Evolutionary conservation across 2,797 vertebrate species (phyloP).

Genomic region (Synanceia verrucosa): DNA sequence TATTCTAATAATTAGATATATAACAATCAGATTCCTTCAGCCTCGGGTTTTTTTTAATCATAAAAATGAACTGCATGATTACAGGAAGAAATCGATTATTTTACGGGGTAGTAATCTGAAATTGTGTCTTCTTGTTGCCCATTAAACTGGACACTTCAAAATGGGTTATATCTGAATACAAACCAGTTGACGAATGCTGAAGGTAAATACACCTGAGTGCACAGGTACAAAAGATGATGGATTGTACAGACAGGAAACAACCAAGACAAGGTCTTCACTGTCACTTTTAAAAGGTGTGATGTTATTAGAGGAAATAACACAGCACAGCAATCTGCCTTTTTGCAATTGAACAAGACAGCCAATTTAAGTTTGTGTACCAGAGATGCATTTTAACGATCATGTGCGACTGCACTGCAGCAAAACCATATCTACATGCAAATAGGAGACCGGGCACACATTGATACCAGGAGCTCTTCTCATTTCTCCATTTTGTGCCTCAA

Average conservation of each 20-base stretch:
- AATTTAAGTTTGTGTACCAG: slow-evolving; percentile 19
- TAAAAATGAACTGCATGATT: not conserved
- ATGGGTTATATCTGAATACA: not conserved
- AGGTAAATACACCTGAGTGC: slow-evolving; percentile 7
- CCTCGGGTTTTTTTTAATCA: not conserved
- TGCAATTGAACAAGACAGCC: slow-evolving; percentile 22
- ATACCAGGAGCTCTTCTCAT: not conserved
- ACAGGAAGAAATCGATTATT: not conserved
- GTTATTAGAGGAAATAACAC: slow-evolving; percentile 21
- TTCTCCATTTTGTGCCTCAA: not conserved
- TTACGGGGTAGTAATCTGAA: not conserved
- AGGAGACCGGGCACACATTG: not conserved
- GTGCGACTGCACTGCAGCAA: slow-evolving; percentile 11
- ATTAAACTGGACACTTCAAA: slow-evolving; percentile 9
- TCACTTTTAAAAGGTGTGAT: slow-evolving; percentile 25
- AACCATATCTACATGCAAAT: slow-evolving; percentile 21
- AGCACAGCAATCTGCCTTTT: slow-evolving; percentile 18
- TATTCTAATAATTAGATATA: not conserved
- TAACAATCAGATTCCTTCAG: no score
- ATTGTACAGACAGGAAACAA: slow-evolving; percentile 8
- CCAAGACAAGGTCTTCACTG: not conserved
- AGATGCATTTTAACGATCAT: slow-evolving; percentile 25
- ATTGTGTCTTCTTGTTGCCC: not conserved
- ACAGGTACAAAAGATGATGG: slow-evolving; percentile 23
- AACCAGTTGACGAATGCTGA: slow-evolving; percentile 2